Base-by-base conservation (phyloP, 2,797 vertebrate species). In the Chaunax sp. region DNA sequence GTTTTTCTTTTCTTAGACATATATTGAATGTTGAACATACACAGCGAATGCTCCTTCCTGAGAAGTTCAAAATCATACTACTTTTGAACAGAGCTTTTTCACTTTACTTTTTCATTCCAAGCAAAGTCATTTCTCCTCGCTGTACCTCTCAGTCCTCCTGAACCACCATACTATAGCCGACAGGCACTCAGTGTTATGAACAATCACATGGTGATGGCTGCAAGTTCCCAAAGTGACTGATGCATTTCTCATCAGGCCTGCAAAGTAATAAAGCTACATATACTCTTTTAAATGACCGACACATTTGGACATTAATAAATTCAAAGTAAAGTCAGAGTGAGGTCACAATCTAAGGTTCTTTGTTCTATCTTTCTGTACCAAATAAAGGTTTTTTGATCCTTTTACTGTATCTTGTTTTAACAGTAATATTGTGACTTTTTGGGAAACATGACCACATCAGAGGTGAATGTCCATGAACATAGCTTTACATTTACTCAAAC, bases 31-130 rank as follows among this genome's bases (percentile, higher is more conserved):
- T 83, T 78, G 41, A 74, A 81, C 77, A 77, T 58, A 81, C 81
- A 81, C 61, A 58, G 60, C 56, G 68, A 76, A 88, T 83, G 78
- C 67, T 84, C 86, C 80, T 92, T 92, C 93, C 93, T 94, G 93
- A 94, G 93, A 89, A 87, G 81, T 84, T 78, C 57, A 71, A 80
- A 75, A 77, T 56, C 70, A 15, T 77, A 77, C 67, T 56, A 54
- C 55, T 78, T 77, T 82, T 49, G 10, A 72, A 68, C 6, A 75
- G 25, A 25, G 6, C 15, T 12, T 22, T 49, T 49, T 20, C 19
- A 44, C 44, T 22, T 46, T 4, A 46, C 44, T 46, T 49, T 25
- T 37, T 37, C 35, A 14, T 2, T 30, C 2, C 28, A 1, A 5
- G 28, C 65, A 59, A 77, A 66, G 64, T 67, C 20, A 66, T 75